These are phyloP conservation scores for Notocelia uddmanniana DNA, from an alignment of 2,888 invertebrate genomes.

Conservation along the genomic window DNA sequence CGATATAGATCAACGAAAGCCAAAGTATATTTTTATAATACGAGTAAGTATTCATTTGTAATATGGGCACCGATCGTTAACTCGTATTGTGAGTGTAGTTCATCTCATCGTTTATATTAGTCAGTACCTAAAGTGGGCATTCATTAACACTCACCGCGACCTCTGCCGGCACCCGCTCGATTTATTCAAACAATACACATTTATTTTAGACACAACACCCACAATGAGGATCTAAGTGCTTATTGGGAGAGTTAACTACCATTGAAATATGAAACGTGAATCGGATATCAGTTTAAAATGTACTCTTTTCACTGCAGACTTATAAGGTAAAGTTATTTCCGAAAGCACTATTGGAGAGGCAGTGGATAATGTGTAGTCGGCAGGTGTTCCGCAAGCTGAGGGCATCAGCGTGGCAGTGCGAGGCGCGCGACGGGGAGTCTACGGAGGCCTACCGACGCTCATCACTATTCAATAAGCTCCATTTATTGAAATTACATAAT, in stretches of 20 bases:
- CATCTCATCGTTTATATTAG: conserved; percentile 45
- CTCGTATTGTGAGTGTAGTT: not conserved
- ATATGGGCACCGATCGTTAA: not conserved
- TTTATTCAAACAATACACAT: conserved; percentile 80
- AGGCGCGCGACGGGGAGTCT: conserved; percentile 73
- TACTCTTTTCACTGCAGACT: conserved; percentile 55
- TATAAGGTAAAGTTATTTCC: not conserved
- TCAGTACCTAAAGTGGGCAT: conserved; percentile 55
- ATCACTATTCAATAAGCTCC: conserved; percentile 85
- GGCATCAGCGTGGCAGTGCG: conserved; percentile 54
- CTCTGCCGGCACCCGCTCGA: conserved; percentile 63
- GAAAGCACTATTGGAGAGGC: conserved; percentile 43
- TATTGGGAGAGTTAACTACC: conserved; percentile 65
- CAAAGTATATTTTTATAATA: not conserved
- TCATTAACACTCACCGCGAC: conserved; percentile 72
- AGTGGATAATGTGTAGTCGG: conserved; percentile 51
- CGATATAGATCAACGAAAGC: no score
- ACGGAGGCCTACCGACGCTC: conserved; percentile 81
- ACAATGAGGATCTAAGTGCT: conserved; percentile 76
- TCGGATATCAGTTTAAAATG: not conserved
- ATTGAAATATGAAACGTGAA: conserved; percentile 46
- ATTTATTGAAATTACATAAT: conserved; percentile 86
- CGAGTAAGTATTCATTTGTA: conserved; percentile 6
- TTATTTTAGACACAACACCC: conserved; percentile 66
- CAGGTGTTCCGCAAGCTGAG: conserved; percentile 51